Evolutionary conservation across 1,140 invertebrate genomes (phyloP).

Genomic region (Caenorhabditis tropicalis): DNA sequence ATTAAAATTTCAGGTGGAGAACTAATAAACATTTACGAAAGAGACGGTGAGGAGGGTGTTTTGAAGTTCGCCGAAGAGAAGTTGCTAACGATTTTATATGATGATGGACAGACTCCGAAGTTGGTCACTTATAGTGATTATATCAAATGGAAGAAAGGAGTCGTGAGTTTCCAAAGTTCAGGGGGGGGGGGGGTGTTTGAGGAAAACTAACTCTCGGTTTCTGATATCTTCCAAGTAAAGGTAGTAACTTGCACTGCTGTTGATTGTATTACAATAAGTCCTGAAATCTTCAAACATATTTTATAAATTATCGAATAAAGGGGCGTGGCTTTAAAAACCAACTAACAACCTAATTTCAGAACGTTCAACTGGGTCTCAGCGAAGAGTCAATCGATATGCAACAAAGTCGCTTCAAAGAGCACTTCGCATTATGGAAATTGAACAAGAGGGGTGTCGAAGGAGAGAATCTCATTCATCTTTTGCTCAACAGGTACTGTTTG

Average conservation of each 20-base stretch:
- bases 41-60: constrained; percentile 77
- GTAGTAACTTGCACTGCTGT: no score
- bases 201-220: no score
- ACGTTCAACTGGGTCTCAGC: constrained; percentile 65
- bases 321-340: background rate
- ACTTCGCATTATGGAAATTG: constrained; percentile 95
- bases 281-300: no score
- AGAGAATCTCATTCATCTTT: constrained; percentile 89
- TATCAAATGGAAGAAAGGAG: constrained; percentile 87
- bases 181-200: no score
- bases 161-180: constrained; percentile 74
- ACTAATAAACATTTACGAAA: constrained; percentile 79
- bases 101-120: constrained; percentile 82
- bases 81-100: constrained; percentile 87
- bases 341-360: constrained; percentile 56
- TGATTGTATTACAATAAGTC: no score
- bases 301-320: background rate
- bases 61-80: constrained; percentile 87
- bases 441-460: constrained; percentile 91
- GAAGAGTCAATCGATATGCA: constrained; percentile 64
- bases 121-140: constrained; percentile 88
- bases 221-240: no score
- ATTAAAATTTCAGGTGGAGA: constrained; percentile 73
- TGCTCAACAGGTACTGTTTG: constrained; percentile 84
- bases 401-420: constrained; percentile 73